Evolutionary conservation across 2,113 vertebrate genomes (phyloP).

Genomic region (Notiomystis cincta): DNA sequence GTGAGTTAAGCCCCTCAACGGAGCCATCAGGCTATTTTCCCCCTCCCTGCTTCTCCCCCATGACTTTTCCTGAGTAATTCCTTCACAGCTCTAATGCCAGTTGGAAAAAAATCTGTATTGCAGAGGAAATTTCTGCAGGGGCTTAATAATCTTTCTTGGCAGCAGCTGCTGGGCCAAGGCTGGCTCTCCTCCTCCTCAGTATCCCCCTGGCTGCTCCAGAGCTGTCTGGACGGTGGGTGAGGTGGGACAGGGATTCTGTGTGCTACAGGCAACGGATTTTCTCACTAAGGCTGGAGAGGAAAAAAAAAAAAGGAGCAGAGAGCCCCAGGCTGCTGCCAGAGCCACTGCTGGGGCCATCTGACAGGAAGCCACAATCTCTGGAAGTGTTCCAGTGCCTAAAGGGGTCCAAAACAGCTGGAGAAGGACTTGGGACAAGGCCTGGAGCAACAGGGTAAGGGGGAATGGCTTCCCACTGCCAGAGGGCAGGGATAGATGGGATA

Average conservation of each 20-base stretch:
- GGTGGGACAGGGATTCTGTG: not conserved
- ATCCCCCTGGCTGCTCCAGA: not conserved
- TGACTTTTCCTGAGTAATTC: not conserved
- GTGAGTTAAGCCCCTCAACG: not conserved
- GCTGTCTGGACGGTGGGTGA: not conserved
- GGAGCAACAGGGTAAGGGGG: not conserved
- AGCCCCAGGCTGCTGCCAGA: not conserved
- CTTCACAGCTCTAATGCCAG: not conserved
- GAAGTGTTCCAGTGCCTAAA: not conserved
- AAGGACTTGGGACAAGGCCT: not conserved
- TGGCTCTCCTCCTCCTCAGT: not conserved
- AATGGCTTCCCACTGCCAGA: not conserved
- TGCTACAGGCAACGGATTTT: fast-evolving
- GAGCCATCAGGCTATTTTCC: not conserved
- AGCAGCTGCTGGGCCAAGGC: not conserved
- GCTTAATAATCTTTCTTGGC: not conserved
- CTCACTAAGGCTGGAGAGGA: not conserved
- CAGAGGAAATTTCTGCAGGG: not conserved
- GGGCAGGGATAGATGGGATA: not conserved
- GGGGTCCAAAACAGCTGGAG: not conserved
- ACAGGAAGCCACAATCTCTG: not conserved
- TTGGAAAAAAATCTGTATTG: not conserved
- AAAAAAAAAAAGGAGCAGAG: not conserved
- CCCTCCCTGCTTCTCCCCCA: not conserved
- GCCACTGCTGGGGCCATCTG: not conserved